These are phyloP conservation scores for Apodemus agrarius DNA, from an alignment of 2,797 vertebrate species.

Conservation along the genomic window DNA sequence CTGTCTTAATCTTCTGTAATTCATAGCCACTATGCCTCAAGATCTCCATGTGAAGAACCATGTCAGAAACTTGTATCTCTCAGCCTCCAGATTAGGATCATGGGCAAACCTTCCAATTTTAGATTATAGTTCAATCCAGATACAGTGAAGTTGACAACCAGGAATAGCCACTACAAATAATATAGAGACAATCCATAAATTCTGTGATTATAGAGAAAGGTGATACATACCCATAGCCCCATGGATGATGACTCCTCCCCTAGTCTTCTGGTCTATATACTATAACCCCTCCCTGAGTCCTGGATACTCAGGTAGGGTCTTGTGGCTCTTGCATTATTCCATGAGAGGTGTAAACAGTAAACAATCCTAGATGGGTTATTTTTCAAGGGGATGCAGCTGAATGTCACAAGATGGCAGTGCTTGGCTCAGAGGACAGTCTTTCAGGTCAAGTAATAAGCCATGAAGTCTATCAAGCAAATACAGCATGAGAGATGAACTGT, in stretches of 20 bases:
- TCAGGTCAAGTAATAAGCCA: neutral
- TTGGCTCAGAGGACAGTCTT: neutral
- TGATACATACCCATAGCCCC: neutral
- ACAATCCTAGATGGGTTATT: neutral
- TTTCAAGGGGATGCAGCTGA: neutral
- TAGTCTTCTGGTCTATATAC: neutral
- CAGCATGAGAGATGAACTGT: neutral
- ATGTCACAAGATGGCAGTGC: neutral
- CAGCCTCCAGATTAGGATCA: no score
- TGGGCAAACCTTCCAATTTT: no score
- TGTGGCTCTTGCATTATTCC: neutral
- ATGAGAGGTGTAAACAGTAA: neutral
- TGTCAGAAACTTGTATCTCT: no score
- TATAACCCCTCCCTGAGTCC: neutral
- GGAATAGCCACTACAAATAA: neutral
- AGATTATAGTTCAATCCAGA: no score
- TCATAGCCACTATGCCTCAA: no score
- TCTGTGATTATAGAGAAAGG: neutral
- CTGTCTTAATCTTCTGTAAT: no score
- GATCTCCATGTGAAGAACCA: no score
- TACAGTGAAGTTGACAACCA: no score
- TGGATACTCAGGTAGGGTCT: neutral
- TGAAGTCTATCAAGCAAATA: neutral
- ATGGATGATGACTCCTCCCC: neutral
- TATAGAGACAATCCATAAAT: neutral